Percentiles rank a stretch among this genome's conserved stretches.
Evolutionary conservation across 2,888 invertebrate species (phyloP).

Genomic region (Xestia xanthographa): DNA sequence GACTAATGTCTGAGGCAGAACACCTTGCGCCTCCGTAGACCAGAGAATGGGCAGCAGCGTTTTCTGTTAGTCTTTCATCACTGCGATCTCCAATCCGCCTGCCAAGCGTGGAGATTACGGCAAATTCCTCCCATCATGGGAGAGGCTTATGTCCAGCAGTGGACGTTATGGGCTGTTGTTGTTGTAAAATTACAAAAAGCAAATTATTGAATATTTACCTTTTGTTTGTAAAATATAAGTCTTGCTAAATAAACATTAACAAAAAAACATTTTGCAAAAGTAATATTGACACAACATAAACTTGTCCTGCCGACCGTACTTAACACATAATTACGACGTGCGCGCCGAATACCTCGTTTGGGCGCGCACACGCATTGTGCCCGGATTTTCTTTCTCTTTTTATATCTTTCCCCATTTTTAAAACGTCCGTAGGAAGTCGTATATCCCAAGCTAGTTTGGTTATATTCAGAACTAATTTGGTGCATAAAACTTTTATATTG

Average conservation of each 20-base stretch:
- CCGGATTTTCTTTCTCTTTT: conserved; percentile 78
- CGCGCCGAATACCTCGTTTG: conserved; percentile 84
- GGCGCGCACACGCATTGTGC: conserved; percentile 83
- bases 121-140: no score
- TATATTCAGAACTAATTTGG: conserved; percentile 86
- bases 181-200: no score
- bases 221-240: background rate
- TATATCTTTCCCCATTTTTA: conserved; percentile 84
- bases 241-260: background rate
- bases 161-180: no score
- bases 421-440: conserved; percentile 84
- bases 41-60: no score
- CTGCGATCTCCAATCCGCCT: no score
- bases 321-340: conserved; percentile 82
- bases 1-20: no score
- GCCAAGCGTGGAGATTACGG: no score
- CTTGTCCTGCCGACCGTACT: conserved; percentile 75
- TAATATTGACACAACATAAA: conserved; percentile 19
- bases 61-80: no score
- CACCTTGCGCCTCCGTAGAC: no score
- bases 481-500: conserved; percentile 82
- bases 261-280: conserved; percentile 1
- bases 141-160: no score
- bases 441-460: conserved; percentile 74
- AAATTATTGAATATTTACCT: background rate